Evolutionary conservation across 2,888 invertebrate species (phyloP), one percentile per base, ranked within the genome.

Genomic region (Drosophila multiciliata): DNA sequence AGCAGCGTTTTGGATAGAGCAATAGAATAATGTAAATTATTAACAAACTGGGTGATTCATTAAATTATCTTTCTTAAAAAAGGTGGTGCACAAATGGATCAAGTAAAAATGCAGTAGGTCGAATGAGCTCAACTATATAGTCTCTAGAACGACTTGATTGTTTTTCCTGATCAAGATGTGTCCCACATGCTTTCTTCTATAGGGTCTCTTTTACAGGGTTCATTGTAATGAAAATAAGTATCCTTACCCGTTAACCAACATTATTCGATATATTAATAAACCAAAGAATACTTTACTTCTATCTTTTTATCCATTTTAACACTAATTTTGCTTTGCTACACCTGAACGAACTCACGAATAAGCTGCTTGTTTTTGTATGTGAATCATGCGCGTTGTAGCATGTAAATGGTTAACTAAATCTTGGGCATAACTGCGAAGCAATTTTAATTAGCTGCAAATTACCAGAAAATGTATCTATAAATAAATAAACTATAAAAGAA

Each of bases 321-420:
- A 29, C 17, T 33, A 11, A 29, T 36, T 36, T 63, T 5, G 26
- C 32, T 48, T 36, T 29, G 55, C 35, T 36, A 23, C 29, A 36
- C 45, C 45, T 48, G 15, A 63, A 64, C 45, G 64, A 63, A 12
- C 45, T 57, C 26, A 38, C 29, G 40, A 57, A 40, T 26, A 45
- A 48, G n/a, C n/a, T 3, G 20, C 26, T 45, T 3, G 11, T 45
- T 29, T 35, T 23, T 59, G 26, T 20, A n/a, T 29, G 9, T 60
- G 9, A 61, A 84, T 64, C 78, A 73, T 66, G 69, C 72, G 75
- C 86, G 80, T 66, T 78, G 71, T 73, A 77, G 69, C 86, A 82
- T 87, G 80, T 89, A 87, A 86, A 78, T 62, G 79, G 40, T 82
- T 59, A 61, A 84, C 76, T 87, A 83, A 89, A 71, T 50, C 74